phyloP scores from a whole-genome alignment of 1,140 invertebrate genomes.

The Ptiloglossa arizonensis region DNA sequence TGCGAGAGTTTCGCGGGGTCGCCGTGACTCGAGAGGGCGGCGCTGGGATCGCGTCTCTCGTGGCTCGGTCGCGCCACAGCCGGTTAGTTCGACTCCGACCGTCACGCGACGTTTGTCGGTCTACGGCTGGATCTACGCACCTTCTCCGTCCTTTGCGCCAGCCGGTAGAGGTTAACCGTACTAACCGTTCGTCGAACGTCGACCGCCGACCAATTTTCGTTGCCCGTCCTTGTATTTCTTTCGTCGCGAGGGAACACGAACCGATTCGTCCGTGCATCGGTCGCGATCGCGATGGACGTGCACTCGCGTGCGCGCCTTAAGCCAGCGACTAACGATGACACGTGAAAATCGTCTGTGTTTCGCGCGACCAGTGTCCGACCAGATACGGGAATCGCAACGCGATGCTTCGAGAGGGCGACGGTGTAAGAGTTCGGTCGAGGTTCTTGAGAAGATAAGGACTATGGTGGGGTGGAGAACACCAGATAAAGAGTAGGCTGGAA shows the following conservation, averaged over 20 bases:
- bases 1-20: conserved; percentile 40
- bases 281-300: background rate
- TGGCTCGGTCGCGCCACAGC: background rate
- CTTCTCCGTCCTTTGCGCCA: conserved; percentile 1
- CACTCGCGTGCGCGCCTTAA: background rate
- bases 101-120: conserved; percentile 10
- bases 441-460: conserved; percentile 15
- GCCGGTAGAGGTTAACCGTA: conserved; percentile 2
- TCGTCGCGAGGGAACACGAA: background rate
- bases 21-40: conserved; percentile 16
- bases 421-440: conserved; percentile 12
- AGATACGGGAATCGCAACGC: conserved; percentile 3
- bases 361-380: background rate
- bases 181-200: conserved; percentile 24
- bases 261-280: background rate
- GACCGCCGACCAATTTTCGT: background rate
- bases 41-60: conserved; percentile 37
- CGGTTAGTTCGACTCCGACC: conserved; percentile 48
- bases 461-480: background rate
- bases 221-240: background rate
- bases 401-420: conserved; percentile 16
- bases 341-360: conserved; percentile 12
- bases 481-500: conserved; percentile 24
- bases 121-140: no score
- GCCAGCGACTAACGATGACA: conserved; percentile 26